Conservation (phyloP, 2,113 vertebrate genomes). For the Tamias sibiricus region DNA sequence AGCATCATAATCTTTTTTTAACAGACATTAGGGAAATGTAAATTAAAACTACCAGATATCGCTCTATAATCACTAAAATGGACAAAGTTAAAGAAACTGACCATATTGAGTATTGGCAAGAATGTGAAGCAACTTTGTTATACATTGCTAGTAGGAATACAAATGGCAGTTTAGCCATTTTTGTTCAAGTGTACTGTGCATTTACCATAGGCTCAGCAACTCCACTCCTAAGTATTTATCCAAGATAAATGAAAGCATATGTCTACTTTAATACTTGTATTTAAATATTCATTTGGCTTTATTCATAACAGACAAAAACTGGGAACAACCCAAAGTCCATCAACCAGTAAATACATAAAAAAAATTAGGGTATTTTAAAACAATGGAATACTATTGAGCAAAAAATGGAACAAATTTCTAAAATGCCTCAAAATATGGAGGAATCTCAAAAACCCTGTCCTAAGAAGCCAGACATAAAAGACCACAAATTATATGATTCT, state of each 20-base stretch:
- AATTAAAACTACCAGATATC: slow-evolving; percentile 37
- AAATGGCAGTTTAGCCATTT: not conserved
- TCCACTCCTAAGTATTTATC: slow-evolving; percentile 31
- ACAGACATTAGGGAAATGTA: slow-evolving; percentile 29
- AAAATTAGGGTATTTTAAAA: not conserved
- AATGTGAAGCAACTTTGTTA: not conserved
- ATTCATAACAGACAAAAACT: slow-evolving; percentile 7
- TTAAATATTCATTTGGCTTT: slow-evolving; percentile 25
- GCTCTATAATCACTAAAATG: not conserved
- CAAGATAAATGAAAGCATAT: slow-evolving; percentile 31
- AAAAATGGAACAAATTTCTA: slow-evolving; percentile 8
- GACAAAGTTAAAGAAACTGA: slow-evolving; percentile 4
- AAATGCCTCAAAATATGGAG: not conserved
- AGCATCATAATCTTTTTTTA: not conserved
- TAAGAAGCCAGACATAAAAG: slow-evolving; percentile 17
- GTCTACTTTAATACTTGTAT: not conserved
- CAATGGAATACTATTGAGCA: not conserved
- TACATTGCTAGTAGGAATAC: not conserved
- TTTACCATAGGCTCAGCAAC: slow-evolving; percentile 28
- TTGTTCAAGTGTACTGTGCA: slow-evolving; percentile 9
- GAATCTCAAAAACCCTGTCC: not conserved
- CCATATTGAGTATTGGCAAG: not conserved
- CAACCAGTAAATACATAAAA: not conserved
- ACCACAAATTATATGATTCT: not conserved
- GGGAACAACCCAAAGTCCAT: not conserved